Percentiles rank a stretch among this genome's conserved stretches.
phyloP scores from a whole-genome alignment of 2,888 invertebrate genomes.

The Gari tellinella region DNA sequence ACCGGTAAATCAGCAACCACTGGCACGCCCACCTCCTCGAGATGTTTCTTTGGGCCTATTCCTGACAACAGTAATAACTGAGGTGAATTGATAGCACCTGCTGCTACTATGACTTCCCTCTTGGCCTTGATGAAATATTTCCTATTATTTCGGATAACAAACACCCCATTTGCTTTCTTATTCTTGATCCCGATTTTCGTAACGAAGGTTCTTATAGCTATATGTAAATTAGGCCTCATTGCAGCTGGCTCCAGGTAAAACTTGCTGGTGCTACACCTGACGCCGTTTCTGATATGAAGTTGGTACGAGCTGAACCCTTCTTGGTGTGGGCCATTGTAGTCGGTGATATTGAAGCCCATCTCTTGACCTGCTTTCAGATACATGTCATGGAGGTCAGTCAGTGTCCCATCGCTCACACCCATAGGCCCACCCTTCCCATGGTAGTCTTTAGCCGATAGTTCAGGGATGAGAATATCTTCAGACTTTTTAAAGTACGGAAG shows the following conservation, averaged over 20 bases:
- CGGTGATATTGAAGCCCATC: conserved; percentile 86
- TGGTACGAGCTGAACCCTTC: conserved; percentile 73
- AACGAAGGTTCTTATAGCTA: conserved; percentile 59
- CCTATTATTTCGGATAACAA: conserved; percentile 59
- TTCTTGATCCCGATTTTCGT: conserved; percentile 65
- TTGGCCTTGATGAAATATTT: conserved; percentile 52
- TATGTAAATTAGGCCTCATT: conserved; percentile 66
- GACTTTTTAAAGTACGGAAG: conserved; percentile 23
- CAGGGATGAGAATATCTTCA: conserved; percentile 3
- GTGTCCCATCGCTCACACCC: conserved; percentile 60
- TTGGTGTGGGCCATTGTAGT: conserved; percentile 84
- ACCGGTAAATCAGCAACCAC: conserved; percentile 76
- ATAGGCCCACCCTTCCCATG: conserved; percentile 74
- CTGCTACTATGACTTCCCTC: conserved; percentile 78
- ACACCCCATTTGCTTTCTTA: conserved; percentile 65
- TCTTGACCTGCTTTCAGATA: conserved; percentile 86
- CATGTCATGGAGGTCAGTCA: conserved; percentile 61
- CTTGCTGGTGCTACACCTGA: conserved; percentile 75
- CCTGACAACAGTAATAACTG: conserved; percentile 81
- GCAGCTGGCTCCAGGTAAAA: conserved; percentile 75
- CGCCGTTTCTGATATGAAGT: conserved; percentile 73
- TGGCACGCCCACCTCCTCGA: conserved; percentile 77
- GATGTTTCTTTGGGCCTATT: conserved; percentile 79
- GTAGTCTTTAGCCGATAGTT: conserved; percentile 49
- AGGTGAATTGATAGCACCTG: conserved; percentile 81